phyloP scores from a whole-genome alignment of 23 tunicate species.

The Oikopleura vanhoeffeni region DNA sequence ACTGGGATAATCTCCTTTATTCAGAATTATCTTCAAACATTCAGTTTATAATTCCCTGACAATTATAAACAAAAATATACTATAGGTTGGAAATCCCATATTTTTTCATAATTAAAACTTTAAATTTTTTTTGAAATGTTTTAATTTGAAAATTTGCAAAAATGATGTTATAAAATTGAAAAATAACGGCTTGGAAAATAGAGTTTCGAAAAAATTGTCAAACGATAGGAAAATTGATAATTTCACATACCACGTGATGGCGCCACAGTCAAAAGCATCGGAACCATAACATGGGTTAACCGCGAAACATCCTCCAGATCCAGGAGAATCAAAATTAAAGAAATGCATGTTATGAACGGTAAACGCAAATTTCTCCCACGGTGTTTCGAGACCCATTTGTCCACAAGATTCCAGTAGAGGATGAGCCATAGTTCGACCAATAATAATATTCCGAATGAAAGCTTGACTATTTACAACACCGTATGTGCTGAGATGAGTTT shows the following conservation, averaged over 20 bases:
- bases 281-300: slow-evolving; percentile 12
- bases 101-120: too few relatives aligned
- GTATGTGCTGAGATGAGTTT: background rate
- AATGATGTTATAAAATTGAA: too few relatives aligned
- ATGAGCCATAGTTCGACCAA: background rate
- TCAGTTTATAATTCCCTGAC: too few relatives aligned
- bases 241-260: background rate
- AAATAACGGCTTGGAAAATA: too few relatives aligned
- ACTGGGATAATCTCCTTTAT: too few relatives aligned
- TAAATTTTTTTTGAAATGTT: too few relatives aligned
- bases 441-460: background rate
- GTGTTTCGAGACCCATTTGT: background rate
- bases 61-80: too few relatives aligned
- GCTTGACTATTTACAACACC: background rate
- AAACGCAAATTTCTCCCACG: slow-evolving; percentile 9
- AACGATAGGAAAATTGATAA: too few relatives aligned
- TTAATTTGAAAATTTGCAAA: too few relatives aligned
- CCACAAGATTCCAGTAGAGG: background rate
- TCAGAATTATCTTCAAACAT: too few relatives aligned
- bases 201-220: too few relatives aligned
- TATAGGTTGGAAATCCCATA: too few relatives aligned
- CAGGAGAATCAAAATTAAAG: background rate
- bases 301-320: background rate
- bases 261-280: slow-evolving; percentile 8
- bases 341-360: slow-evolving; percentile 8